phyloP scores from a whole-genome alignment of 1,140 invertebrate species.

The Schlechtendalia chinensis region DNA sequence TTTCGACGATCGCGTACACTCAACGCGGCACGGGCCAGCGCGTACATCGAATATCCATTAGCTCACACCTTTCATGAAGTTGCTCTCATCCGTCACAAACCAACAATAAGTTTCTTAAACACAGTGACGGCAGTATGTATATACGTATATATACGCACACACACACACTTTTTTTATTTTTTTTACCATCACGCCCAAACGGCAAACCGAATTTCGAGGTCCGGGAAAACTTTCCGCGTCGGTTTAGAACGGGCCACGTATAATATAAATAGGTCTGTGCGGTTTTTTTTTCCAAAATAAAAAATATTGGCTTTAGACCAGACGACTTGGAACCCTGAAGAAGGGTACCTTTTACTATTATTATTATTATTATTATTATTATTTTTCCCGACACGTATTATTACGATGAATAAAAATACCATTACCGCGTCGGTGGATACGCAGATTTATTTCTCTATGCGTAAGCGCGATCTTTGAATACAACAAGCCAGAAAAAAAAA shows the following conservation, averaged over 20 bases:
- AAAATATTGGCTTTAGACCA: slow-evolving; percentile 16
- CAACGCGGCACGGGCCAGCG: neutral
- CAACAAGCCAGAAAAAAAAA: no score
- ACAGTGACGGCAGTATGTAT: no score
- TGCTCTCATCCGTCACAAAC: slow-evolving; percentile 45
- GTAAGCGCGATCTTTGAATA: slow-evolving; percentile 10
- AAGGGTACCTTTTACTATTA: neutral
- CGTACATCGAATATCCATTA: slow-evolving; percentile 47
- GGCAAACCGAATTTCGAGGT: slow-evolving; percentile 15
- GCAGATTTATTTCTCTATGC: slow-evolving; percentile 23
- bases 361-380: neutral
- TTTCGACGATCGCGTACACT: neutral
- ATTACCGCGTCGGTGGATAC: slow-evolving; percentile 10
- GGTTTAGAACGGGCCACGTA: neutral
- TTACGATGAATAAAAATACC: slow-evolving; percentile 20
- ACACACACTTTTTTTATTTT: neutral
- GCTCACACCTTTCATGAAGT: slow-evolving; percentile 28
- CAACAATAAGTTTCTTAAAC: slow-evolving; percentile 32
- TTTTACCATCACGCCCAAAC: neutral
- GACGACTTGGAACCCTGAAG: neutral
- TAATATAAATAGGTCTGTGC: neutral
- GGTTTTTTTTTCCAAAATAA: neutral
- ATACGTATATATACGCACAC: neutral
- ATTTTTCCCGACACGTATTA: slow-evolving; percentile 16
- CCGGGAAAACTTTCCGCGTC: slow-evolving; percentile 8